These are phyloP conservation scores for Corticium candelabrum DNA, from an alignment of 37 sponge, comb jelly and placozoan species.

Conservation along the genomic window DNA sequence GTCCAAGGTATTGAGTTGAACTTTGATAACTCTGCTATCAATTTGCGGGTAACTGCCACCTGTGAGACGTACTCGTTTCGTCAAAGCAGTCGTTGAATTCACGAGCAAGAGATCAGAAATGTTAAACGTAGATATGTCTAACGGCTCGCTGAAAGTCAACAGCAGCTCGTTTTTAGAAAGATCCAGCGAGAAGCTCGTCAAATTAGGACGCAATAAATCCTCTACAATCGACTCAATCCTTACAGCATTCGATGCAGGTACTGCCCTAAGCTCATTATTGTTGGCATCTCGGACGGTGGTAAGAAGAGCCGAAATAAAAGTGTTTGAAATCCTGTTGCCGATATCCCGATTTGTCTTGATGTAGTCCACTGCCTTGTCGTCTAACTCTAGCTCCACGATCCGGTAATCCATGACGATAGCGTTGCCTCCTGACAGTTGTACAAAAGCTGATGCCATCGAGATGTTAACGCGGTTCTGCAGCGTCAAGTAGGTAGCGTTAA, in stretches of 20 bases:
- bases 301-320: constrained; percentile 54
- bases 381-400: not conserved
- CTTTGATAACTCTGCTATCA: constrained; percentile 17
- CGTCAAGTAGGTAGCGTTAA: constrained; percentile 30
- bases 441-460: constrained; percentile 36
- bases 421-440: not conserved
- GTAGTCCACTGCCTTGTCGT: constrained; percentile 48
- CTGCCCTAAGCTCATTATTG: constrained; percentile 8
- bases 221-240: constrained; percentile 8
- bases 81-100: constrained; percentile 20
- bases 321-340: constrained; percentile 38
- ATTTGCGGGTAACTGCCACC: constrained; percentile 39
- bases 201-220: constrained; percentile 23
- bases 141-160: constrained; percentile 64
- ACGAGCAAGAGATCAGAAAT: not conserved
- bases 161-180: constrained; percentile 41
- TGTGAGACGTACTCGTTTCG: constrained; percentile 34
- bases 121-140: constrained; percentile 25
- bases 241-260: not conserved
- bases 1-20: constrained; percentile 14
- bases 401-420: not conserved
- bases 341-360: constrained; percentile 39
- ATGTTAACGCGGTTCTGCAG: constrained; percentile 34
- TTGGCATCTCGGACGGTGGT: constrained; percentile 15
- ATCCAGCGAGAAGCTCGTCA: constrained; percentile 45